Conservation (phyloP, 2,888 invertebrate species). For the Ophion ventricosus region DNA sequence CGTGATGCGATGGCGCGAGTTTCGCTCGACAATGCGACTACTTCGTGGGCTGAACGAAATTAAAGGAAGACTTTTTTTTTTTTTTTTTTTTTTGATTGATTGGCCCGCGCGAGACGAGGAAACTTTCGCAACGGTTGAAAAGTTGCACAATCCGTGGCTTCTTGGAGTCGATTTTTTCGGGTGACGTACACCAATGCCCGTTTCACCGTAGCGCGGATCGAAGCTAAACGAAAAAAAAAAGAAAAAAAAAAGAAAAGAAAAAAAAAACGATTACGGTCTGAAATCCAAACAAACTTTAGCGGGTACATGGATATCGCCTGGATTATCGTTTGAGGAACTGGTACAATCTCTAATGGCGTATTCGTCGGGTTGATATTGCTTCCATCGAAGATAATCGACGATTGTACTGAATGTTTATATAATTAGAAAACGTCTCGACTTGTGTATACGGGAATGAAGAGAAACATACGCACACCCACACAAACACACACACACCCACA, state of each 20-base stretch:
- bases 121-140: neutral
- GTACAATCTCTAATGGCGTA: neutral
- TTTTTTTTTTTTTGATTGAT: too few species aligned
- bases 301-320: neutral
- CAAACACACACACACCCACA: neutral
- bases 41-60: slow-evolving; percentile 3
- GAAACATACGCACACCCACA: neutral
- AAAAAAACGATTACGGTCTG: neutral
- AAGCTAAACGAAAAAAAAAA: neutral
- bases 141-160: neutral
- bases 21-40: slow-evolving; percentile 9
- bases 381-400: slow-evolving; percentile 11
- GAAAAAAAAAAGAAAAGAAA: neutral
- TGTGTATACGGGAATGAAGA: neutral
- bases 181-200: neutral
- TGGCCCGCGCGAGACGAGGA: neutral
- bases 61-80: neutral
- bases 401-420: slow-evolving; percentile 38
- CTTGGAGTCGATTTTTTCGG: neutral
- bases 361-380: neutral
- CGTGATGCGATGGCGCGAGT: slow-evolving; percentile 33
- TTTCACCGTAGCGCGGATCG: neutral
- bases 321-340: slow-evolving; percentile 13
- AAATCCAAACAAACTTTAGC: slow-evolving; percentile 27
- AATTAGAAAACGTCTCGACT: slow-evolving; percentile 18